Evolutionary conservation across 1,140 invertebrate genomes (phyloP), one percentile per base, ranked within the genome.

Genomic region (Battus philenor): DNA sequence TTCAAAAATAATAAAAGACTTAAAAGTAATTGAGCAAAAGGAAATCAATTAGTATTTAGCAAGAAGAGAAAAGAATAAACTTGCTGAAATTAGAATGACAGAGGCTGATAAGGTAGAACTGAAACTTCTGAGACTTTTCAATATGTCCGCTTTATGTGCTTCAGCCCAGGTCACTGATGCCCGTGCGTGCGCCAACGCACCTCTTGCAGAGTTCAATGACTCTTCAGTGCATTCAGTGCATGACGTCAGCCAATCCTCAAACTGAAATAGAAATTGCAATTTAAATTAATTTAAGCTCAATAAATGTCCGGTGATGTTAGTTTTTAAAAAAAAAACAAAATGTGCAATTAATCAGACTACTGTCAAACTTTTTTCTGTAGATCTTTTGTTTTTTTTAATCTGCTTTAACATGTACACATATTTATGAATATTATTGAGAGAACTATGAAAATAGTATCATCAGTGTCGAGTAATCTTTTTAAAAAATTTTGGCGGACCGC

Each of bases 241-340:
- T 0, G 56, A 47, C 3, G 49, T 31, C 10, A 81, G 36, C 66
- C 68, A 78, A 1, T 39, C n/a, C 38, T 74, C 70, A 18, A 69
- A 78, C 77, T 81, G 65, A 16, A 53, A 57, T 17, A 15, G 18
- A 44, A 11, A 8, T 27, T n/a, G 20, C 32, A 34, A 2, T 17
- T 4, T 22, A 36, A 34, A n/a, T n/a, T n/a, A n/a, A n/a, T n/a
- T n/a, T n/a, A n/a, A n/a, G n/a, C n/a, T n/a, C n/a, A n/a, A n/a
- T n/a, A n/a, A n/a, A n/a, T n/a, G n/a, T n/a, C n/a, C n/a, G n/a
- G n/a, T n/a, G n/a, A n/a, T n/a, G n/a, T n/a, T n/a, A n/a, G n/a
- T n/a, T n/a, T n/a, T n/a, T n/a, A n/a, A n/a, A n/a, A n/a, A n/a
- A n/a, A n/a, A n/a, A n/a, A n/a, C n/a, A n/a, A n/a, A n/a, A n/a